A percentile compares a stretch with the other conserved stretches of the same genome.
Conservation (phyloP, 30 jellyfish, hydroid and myxozoan species). For the Haliclystus octoradiatus region DNA sequence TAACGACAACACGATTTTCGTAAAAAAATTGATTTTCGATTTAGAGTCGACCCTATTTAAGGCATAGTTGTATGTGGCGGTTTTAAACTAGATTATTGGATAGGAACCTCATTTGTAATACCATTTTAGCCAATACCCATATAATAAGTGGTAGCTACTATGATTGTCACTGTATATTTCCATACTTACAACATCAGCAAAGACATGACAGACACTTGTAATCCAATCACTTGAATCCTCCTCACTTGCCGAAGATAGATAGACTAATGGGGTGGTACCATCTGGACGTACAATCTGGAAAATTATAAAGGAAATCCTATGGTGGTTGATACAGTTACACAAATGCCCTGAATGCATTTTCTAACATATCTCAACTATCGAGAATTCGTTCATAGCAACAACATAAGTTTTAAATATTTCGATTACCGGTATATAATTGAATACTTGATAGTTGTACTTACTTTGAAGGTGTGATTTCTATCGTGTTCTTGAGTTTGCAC, state of each 20-base stretch:
- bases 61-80: no score
- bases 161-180: background rate
- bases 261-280: constrained; percentile 66
- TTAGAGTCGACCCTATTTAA: no score
- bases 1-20: no score
- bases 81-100: constrained; percentile 3
- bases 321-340: background rate
- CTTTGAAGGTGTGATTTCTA: constrained; percentile 32
- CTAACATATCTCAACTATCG: background rate
- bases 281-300: constrained; percentile 48
- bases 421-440: no score
- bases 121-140: background rate
- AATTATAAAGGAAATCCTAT: background rate
- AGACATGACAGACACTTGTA: constrained; percentile 71
- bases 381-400: no score
- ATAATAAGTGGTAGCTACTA: background rate
- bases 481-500: constrained; percentile 29
- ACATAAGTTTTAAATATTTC: no score
- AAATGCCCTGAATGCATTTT: background rate
- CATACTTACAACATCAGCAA: constrained; percentile 71
- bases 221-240: constrained; percentile 88
- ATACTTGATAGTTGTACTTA: background rate
- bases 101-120: background rate
- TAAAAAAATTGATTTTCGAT: background rate
- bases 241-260: constrained; percentile 60